phyloP scores from a whole-genome alignment of 2,113 vertebrate species.

The Sterna hirundo region DNA sequence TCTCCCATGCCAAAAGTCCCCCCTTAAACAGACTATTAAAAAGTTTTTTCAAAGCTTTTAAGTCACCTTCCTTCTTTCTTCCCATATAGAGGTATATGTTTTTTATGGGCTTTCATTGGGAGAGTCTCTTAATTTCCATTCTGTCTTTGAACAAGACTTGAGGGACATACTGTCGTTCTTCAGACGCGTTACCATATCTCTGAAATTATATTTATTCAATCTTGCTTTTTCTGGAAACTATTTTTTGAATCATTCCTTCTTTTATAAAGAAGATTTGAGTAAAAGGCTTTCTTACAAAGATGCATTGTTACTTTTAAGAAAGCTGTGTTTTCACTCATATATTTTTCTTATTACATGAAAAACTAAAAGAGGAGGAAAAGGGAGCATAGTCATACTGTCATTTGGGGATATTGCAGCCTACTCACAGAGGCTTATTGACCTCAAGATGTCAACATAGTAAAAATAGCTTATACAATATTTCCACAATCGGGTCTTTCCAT shows the following conservation, averaged over 20 bases:
- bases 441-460: neutral
- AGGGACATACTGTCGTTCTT: neutral
- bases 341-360: neutral
- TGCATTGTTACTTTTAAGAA: neutral
- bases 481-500: neutral
- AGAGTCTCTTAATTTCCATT: neutral
- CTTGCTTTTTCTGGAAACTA: neutral
- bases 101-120: neutral
- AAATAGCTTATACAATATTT: neutral
- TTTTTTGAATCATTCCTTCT: neutral
- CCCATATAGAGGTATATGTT: neutral
- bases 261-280: neutral
- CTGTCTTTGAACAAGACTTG: neutral
- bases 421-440: neutral
- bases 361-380: neutral
- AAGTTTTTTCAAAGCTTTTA: neutral
- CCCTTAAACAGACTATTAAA: conserved; percentile 8
- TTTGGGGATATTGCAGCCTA: neutral
- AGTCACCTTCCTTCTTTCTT: conserved; percentile 20
- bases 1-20: conserved; percentile 17
- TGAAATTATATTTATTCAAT: neutral
- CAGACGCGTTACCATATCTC: neutral
- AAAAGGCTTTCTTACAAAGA: neutral
- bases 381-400: neutral
- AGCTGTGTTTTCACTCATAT: neutral